phyloP scores from a whole-genome alignment of 1,140 invertebrate genomes.

The Zaprionus camerounensis region DNA sequence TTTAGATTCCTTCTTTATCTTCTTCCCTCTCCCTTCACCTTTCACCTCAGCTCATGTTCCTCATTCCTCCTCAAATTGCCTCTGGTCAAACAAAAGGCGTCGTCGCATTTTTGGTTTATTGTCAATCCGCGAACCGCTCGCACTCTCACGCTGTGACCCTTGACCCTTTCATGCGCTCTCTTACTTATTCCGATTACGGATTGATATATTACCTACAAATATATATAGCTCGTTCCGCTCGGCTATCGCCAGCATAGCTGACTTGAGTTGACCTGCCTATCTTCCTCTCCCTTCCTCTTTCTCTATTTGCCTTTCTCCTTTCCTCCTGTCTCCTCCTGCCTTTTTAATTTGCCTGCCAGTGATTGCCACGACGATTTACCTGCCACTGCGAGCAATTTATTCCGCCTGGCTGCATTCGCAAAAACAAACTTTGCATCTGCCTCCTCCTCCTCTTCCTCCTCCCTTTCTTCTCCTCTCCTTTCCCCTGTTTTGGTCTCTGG shows the following conservation, averaged over 20 bases:
- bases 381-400: slow-evolving; percentile 76
- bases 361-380: slow-evolving; percentile 80
- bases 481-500: not conserved
- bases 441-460: not conserved
- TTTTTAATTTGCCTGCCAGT: slow-evolving; percentile 81
- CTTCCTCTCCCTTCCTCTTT: not conserved
- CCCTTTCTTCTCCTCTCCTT: not conserved
- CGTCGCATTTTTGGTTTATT: slow-evolving; percentile 10
- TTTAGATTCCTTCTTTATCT: not conserved
- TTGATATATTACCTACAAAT: slow-evolving; percentile 50
- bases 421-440: slow-evolving; percentile 72
- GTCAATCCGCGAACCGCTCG: not conserved
- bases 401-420: slow-evolving; percentile 75
- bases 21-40: not conserved
- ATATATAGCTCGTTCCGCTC: slow-evolving; percentile 28
- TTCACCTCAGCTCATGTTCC: not conserved
- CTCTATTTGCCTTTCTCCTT: not conserved
- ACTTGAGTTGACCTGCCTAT: slow-evolving; percentile 38
- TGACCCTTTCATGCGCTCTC: slow-evolving; percentile 71
- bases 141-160: slow-evolving; percentile 35
- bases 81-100: not conserved
- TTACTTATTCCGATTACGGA: slow-evolving; percentile 62
- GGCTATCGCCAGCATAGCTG: slow-evolving; percentile 35
- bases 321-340: slow-evolving; percentile 38
- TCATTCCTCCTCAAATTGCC: not conserved